Base-by-base conservation (phyloP, 2,797 vertebrate species). In the Antennarius maculatus region DNA sequence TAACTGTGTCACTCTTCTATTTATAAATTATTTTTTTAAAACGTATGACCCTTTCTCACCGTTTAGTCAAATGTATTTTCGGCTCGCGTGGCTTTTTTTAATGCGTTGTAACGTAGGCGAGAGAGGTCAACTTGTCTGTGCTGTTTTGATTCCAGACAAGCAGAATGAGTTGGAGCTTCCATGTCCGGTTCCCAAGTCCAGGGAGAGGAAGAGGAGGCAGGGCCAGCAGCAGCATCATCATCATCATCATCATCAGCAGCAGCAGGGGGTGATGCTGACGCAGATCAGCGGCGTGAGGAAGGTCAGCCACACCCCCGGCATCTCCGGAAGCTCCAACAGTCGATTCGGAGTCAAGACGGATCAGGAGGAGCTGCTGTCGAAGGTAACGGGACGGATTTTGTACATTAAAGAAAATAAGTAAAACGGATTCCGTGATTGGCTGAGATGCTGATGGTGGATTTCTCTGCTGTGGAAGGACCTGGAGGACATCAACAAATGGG, bases 161-260 rank as follows among this genome's bases (percentile, higher is more conserved):
- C 97, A 98, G 92, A 98, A 98, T 28, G 97, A 99, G 41, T 86
- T 99, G 92, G 97, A 99, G 89, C 95, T 99, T 58, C 97, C 97
- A 0, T 97, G 96, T 76, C 95, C 96, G 5, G 96, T 96, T 27
- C 93, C 96, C 61, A 99, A 98, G 81, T 94, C 95, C 42, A 92
- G 96, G 68, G 97, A 98, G 71, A 97, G 97, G 87, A 98, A 98
- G 94, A 96, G 96, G 87, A 96, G 96, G 88, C 97, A 98, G 93
- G 95, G 94, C 55, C 87, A 85, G 9, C 83, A 81, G 61, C 79
- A 82, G 12, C 85, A 84, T 17, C 31, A 85, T 7, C 83, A 85
- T 7, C 83, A 85, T 7, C 83, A 81, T 59, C 79, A 82, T 10
- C 85, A 84, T 17, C 53, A 66, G 53, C 86, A 87, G 54, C 84